A percentile compares a stretch with the other conserved stretches of the same genome.
These are phyloP conservation scores for Melopsittacus undulatus DNA, from an alignment of 2,797 vertebrate genomes.

Conservation along the genomic window DNA sequence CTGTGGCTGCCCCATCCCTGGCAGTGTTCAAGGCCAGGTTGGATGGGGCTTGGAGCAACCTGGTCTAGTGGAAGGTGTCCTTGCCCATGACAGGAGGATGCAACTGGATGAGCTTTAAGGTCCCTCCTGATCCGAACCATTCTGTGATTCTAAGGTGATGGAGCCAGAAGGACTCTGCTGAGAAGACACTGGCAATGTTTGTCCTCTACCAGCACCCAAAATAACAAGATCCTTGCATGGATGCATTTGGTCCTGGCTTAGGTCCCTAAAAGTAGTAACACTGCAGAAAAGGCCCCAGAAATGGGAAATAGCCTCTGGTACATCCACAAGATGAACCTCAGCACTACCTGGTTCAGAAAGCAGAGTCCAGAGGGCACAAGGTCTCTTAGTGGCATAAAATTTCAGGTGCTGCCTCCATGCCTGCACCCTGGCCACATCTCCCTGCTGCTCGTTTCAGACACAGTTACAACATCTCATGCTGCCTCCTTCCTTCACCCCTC, in stretches of 20 bases:
- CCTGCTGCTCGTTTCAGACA: background rate
- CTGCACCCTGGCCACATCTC: accelerated
- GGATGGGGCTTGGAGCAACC: background rate
- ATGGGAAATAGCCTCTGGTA: background rate
- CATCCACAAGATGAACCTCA: accelerated
- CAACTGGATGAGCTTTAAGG: background rate
- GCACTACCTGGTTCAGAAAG: accelerated
- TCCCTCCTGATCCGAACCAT: background rate
- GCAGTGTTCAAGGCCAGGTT: background rate
- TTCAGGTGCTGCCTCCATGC: background rate
- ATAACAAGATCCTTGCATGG: background rate
- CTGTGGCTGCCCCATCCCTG: background rate
- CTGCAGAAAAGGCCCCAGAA: background rate
- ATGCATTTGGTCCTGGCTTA: background rate
- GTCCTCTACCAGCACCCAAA: background rate
- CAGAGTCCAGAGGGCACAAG: background rate
- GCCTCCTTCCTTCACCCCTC: background rate
- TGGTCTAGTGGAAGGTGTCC: background rate
- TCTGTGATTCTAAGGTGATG: background rate
- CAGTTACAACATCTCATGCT: background rate
- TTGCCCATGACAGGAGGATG: background rate
- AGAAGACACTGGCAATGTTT: background rate
- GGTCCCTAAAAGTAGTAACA: background rate
- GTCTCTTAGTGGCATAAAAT: background rate
- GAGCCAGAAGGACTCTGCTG: background rate